Evolutionary conservation across 1,140 invertebrate species (phyloP), one percentile per base, ranked within the genome.

Genomic region (Hesperophylax magnus): DNA sequence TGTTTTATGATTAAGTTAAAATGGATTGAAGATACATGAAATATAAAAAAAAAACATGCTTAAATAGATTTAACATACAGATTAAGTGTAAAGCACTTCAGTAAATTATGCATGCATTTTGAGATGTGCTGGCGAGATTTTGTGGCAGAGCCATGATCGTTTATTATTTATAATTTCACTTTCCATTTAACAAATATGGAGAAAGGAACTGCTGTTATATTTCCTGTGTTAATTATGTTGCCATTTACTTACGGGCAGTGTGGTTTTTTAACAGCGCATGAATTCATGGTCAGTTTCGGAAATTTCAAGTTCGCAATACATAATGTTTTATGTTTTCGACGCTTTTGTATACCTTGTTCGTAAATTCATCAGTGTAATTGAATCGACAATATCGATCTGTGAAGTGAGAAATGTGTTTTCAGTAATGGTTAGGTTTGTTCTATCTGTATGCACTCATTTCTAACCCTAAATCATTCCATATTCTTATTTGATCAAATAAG

Each of bases 331-430:
- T 22, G 34, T 72, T 52, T 54, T 54, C 27, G 24, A 39, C 9
- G 39, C 47, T 18, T 52, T 72, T 39, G 17, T 52, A 24, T 27
- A 52, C 39, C 24, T 71, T 22, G 34, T 52, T 18, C 67, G 67
- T 52, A 71, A 71, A 52, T 71, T 71, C 17, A 20, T 71, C 17
- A 6, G 67, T 53, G 65, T 17, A 47, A 39, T 69, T 20, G 34
- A 69, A 18, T n/a, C 65, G 17, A 69, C 27, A 8, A 31, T 31
- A 31, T 31, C 27, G 27, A 22, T 52, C 3, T 52, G 65, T 52
- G 69, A 72, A 53, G 69, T 72, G 47, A 72, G 22, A 53, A 72
- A 72, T 72, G 69, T 72, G 69, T 72, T 72, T 54, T 72, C 20
- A 53, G 27, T 53, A 24, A 72, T 72, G 69, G 69, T 72, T 72